phyloP scores from a whole-genome alignment of 2,113 vertebrate species.

The Macaca nemestrina region DNA sequence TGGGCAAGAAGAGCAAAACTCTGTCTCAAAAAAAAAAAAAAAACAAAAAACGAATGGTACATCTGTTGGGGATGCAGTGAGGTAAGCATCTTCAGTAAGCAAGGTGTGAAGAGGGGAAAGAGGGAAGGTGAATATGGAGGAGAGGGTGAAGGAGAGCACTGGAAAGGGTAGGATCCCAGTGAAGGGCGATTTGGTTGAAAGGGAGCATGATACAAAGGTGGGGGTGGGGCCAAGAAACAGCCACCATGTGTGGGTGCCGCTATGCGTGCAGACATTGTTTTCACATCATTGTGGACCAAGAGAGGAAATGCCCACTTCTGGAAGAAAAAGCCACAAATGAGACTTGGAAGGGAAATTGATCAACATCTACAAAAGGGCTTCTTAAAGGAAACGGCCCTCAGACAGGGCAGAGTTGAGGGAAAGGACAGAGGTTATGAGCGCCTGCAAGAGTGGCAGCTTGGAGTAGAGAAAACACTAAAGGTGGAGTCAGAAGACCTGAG shows the following conservation, averaged over 20 bases:
- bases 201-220: background rate
- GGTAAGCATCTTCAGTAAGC: background rate
- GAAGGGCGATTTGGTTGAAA: background rate
- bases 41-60: background rate
- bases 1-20: too few species aligned
- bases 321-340: background rate
- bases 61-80: background rate
- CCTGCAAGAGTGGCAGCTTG: background rate
- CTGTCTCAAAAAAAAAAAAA: too few species aligned
- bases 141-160: background rate
- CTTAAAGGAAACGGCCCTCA: background rate
- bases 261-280: background rate
- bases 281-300: background rate
- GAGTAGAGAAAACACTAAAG: background rate
- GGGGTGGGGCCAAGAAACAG: background rate
- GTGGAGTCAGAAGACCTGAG: background rate
- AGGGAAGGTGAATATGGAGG: background rate
- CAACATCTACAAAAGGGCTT: background rate
- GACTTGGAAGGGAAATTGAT: background rate
- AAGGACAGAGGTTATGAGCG: background rate
- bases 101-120: background rate
- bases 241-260: too few species aligned
- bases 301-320: background rate
- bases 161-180: background rate
- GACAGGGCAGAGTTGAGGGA: background rate